Evolutionary conservation across 2,113 vertebrate genomes (phyloP).

Genomic region (Prunella fulvescens): DNA sequence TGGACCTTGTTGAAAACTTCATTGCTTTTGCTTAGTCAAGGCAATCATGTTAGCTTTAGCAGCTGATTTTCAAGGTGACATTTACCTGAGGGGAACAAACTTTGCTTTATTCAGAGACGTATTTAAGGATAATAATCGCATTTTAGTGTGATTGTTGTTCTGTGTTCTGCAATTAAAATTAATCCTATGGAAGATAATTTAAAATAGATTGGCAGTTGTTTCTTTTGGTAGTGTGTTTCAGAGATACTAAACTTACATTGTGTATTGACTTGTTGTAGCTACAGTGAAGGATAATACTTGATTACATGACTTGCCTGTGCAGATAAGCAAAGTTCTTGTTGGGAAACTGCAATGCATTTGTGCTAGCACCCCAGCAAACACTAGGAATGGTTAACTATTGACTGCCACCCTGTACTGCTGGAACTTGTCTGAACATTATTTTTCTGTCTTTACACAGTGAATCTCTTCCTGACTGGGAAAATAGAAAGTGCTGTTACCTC

Average conservation of each 20-base stretch:
- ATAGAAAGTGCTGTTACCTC: constrained; percentile 74
- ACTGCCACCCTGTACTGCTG: not conserved
- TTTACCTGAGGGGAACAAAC: not conserved
- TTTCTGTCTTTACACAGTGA: constrained; percentile 70
- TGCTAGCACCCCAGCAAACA: not conserved
- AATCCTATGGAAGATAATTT: not conserved
- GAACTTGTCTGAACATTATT: not conserved
- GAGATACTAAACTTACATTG: not conserved
- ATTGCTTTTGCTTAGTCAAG: not conserved
- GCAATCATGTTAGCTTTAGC: not conserved
- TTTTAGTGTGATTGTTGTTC: not conserved
- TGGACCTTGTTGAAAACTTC: not conserved
- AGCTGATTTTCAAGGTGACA: constrained; percentile 3
- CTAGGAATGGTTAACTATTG: not conserved
- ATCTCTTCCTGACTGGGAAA: constrained; percentile 74
- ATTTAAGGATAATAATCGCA: not conserved
- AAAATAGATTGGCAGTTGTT: not conserved
- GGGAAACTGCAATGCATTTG: not conserved
- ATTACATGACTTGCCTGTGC: not conserved
- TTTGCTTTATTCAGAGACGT: not conserved
- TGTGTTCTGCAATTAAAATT: not conserved
- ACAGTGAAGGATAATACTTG: not conserved
- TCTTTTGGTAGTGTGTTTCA: not conserved
- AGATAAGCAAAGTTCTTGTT: not conserved
- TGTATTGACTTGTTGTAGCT: not conserved